phyloP scores from a whole-genome alignment of 1,140 invertebrate species.

The Polypedilum vanderplanki region DNA sequence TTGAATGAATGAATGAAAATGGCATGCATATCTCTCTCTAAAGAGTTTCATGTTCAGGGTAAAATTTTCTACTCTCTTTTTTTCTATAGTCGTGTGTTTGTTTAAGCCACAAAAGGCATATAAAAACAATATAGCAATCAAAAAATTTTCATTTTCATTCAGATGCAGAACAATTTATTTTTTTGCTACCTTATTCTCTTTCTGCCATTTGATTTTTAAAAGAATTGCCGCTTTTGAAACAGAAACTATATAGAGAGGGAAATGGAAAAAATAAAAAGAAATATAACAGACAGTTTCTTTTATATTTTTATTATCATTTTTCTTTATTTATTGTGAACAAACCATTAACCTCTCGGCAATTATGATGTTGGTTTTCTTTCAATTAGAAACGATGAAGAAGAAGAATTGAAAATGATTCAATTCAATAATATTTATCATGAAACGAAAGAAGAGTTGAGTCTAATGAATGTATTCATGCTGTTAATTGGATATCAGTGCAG shows the following conservation, averaged over 20 bases:
- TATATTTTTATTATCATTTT: background rate
- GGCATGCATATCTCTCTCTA: background rate
- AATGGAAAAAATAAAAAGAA: background rate
- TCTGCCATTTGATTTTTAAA: background rate
- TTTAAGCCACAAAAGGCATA: slow-evolving; percentile 4
- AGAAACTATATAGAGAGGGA: background rate
- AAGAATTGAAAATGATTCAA: slow-evolving; percentile 6
- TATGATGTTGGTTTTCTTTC: slow-evolving; percentile 6
- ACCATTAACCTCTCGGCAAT: background rate
- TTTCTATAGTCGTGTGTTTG: background rate
- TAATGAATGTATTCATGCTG: too few relatives aligned
- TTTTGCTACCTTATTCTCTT: background rate
- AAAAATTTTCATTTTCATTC: slow-evolving; percentile 7
- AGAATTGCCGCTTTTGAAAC: background rate
- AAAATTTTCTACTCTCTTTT: background rate
- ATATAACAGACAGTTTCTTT: background rate
- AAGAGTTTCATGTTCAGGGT: background rate
- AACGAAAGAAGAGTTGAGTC: background rate
- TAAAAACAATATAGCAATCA: slow-evolving; percentile 14
- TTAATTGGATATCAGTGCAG: too few relatives aligned
- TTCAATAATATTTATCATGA: background rate
- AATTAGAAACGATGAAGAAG: background rate
- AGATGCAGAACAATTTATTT: background rate
- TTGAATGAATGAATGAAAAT: slow-evolving; percentile 7
- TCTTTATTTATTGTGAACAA: slow-evolving; percentile 7